Percentiles rank a stretch among this genome's conserved stretches.
Conservation (phyloP, 2,888 invertebrate genomes). For the Agriopis aurantiaria region DNA sequence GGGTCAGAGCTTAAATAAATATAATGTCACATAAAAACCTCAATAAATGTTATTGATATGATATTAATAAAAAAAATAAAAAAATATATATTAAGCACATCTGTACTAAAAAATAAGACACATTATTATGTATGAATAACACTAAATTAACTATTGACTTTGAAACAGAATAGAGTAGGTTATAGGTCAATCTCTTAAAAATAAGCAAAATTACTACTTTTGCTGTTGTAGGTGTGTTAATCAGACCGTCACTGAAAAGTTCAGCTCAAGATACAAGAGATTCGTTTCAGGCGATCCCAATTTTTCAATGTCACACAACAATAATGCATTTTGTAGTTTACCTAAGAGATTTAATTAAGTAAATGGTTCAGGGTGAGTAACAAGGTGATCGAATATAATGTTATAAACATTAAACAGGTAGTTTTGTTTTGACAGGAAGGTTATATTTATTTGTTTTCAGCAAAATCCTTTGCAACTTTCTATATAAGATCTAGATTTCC, state of each 20-base stretch:
- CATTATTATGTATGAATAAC: too few species aligned
- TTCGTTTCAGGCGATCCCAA: slow-evolving; percentile 14
- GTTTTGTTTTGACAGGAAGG: neutral
- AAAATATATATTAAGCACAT: too few species aligned
- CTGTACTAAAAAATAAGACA: too few species aligned
- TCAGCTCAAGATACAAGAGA: slow-evolving; percentile 6
- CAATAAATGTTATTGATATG: too few species aligned
- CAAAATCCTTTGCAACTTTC: neutral
- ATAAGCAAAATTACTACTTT: neutral
- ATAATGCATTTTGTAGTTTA: neutral
- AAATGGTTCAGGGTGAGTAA: slow-evolving; percentile 6
- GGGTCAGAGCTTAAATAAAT: too few species aligned
- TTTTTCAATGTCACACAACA: slow-evolving; percentile 16
- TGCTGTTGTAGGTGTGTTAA: neutral
- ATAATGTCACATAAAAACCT: too few species aligned
- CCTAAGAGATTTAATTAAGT: neutral
- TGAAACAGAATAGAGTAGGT: neutral
- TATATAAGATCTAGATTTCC: neutral
- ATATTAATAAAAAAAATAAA: too few species aligned
- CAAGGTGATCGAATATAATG: neutral
- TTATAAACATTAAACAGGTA: neutral
- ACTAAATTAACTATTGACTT: too few species aligned
- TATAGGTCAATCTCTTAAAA: neutral
- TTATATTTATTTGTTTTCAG: neutral
- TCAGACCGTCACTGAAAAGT: slow-evolving; percentile 13